Conservation (phyloP, 2,888 invertebrate species). For the Xylota segnis region DNA sequence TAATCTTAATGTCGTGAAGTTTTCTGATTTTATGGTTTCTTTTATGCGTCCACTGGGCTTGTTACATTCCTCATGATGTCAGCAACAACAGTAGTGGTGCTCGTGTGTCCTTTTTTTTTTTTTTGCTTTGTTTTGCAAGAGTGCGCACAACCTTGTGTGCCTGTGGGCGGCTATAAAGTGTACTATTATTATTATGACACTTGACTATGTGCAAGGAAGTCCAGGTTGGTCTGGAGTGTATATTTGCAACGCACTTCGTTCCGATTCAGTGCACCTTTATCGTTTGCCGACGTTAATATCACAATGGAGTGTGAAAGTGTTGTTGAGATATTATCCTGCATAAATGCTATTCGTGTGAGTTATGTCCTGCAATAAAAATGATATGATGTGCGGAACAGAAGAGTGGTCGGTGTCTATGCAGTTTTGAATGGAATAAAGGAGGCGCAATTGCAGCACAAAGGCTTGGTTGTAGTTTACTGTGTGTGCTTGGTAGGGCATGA, state of each 20-base stretch:
- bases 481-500: no score
- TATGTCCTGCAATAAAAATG: constrained; percentile 14
- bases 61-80: constrained; percentile 36
- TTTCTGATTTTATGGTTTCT: constrained; percentile 50
- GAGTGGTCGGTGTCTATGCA: neutral
- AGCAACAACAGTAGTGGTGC: constrained; percentile 5
- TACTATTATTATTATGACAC: constrained; percentile 24
- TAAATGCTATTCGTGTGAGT: constrained; percentile 10
- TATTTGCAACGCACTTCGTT: neutral
- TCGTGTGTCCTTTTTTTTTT: constrained; percentile 11
- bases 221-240: neutral
- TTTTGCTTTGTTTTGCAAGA: constrained; percentile 8
- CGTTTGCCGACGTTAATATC: neutral
- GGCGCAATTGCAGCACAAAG: no score
- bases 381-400: neutral
- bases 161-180: constrained; percentile 1
- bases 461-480: no score
- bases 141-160: neutral
- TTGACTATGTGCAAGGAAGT: neutral
- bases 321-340: neutral
- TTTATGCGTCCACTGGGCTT: constrained; percentile 58
- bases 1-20: constrained; percentile 69
- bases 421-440: no score
- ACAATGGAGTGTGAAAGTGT: constrained; percentile 6
- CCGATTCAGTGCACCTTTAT: neutral